Conservation (phyloP, 2,888 invertebrate species). For the Diaphora mendica region DNA sequence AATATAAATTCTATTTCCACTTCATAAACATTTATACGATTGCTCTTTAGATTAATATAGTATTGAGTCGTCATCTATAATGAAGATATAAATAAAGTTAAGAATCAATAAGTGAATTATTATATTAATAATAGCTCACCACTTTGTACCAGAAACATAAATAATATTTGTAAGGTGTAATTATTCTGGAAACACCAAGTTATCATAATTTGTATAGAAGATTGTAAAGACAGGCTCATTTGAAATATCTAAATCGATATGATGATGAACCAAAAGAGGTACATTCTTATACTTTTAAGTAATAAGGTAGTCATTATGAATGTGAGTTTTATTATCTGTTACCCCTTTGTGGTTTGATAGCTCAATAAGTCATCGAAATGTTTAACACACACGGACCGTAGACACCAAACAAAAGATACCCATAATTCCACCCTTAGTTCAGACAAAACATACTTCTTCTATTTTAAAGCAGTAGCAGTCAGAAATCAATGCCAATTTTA, state of each 20-base stretch:
- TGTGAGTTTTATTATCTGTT: not conserved
- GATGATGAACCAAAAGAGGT: not conserved
- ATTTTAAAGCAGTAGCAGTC: too few species aligned
- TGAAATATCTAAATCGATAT: conserved; percentile 3
- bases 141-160: conserved; percentile 4
- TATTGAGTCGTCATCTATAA: not conserved
- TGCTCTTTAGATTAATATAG: not conserved
- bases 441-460: too few species aligned
- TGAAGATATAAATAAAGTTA: not conserved
- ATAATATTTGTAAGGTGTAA: conserved; percentile 9
- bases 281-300: not conserved
- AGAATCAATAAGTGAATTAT: conserved; percentile 11
- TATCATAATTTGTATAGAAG: not conserved
- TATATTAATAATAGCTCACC: not conserved
- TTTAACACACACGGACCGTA: too few species aligned
- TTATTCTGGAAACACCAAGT: conserved; percentile 4
- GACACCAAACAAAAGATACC: too few species aligned
- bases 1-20: not conserved
- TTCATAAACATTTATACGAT: not conserved
- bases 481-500: too few species aligned
- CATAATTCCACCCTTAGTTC: too few species aligned
- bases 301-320: too few species aligned
- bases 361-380: not conserved
- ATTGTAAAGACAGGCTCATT: not conserved
- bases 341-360: not conserved